Base-by-base conservation (phyloP, 2,888 invertebrate species). In the Cyclophora albipunctata region DNA sequence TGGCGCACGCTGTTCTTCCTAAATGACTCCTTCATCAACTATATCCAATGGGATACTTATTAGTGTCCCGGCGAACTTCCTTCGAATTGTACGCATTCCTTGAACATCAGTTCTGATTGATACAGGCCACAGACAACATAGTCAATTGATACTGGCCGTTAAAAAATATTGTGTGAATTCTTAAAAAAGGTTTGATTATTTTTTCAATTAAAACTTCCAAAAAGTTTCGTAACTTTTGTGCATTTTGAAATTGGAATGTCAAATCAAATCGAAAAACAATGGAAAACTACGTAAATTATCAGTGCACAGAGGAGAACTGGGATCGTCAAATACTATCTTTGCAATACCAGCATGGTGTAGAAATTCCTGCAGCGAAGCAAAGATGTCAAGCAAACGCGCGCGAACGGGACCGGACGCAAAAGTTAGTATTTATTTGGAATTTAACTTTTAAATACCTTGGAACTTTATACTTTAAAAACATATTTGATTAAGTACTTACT, bases 311-410 rank as follows among this genome's bases (percentile, higher is more conserved):
- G 51, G 78, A 80, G 42, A 71, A 60, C 51, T 87, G 86, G 86
- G 81, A 80, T 45, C 76, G 77, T 37, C 72, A 69, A 46, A 59
- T 80, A 47, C 75, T 72, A 46, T 63, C 81, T 1, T 64, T 71
- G 49, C 60, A 75, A 3, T 78, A 67, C 54, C 80, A 69, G 60
- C 80, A 66, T 62, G 65, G 54, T 55, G 64, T 52, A 51, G 77
- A 78, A 59, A 62, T 78, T 48, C 82, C 85, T 62, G 85, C 51
- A 62, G 86, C 58, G 7, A 92, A 91, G 66, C 93, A 94, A 68
- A 85, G 95, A 57, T 93, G 92, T 69, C 94, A 95, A 67, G 95
- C 95, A 1, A 96, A 95, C 71, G 95, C 95, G 2, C 90, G 95
- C 7, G 95, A 96, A 73, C 88, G 95, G 55, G 95, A 94, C 75